A percentile compares a stretch with the other conserved stretches of the same genome.
Evolutionary conservation across 2,113 vertebrate species (phyloP).

Genomic region (Motacilla tschutschensis): DNA sequence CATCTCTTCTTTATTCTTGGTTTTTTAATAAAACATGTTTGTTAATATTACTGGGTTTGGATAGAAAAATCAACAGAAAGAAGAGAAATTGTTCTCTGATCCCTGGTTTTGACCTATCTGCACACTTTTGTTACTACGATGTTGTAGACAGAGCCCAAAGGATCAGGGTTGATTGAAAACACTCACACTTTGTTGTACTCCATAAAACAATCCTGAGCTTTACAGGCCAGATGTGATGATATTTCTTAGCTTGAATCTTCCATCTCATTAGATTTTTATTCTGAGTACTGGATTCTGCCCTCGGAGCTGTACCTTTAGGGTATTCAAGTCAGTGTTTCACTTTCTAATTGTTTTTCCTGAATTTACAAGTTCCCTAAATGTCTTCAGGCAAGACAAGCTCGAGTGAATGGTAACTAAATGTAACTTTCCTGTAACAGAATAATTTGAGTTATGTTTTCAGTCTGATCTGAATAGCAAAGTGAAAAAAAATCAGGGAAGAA

Average conservation of each 20-base stretch:
- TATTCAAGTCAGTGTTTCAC: neutral
- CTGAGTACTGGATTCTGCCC: neutral
- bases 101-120: neutral
- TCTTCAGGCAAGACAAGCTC: neutral
- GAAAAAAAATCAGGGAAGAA: neutral
- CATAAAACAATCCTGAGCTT: neutral
- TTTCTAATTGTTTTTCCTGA: neutral
- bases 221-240: neutral
- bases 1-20: neutral
- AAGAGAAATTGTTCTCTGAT: neutral
- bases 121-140: accelerated
- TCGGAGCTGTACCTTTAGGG: neutral
- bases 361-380: neutral
- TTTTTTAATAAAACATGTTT: neutral
- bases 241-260: neutral
- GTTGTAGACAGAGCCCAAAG: neutral
- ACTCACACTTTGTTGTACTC: neutral
- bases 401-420: neutral
- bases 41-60: neutral
- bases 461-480: neutral
- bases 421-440: neutral
- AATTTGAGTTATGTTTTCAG: neutral
- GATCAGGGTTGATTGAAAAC: neutral
- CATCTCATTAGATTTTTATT: neutral
- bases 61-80: neutral